Base-by-base conservation (phyloP, 30 jellyfish, hydroid and myxozoan genomes). In the Pelagia noctiluca region DNA sequence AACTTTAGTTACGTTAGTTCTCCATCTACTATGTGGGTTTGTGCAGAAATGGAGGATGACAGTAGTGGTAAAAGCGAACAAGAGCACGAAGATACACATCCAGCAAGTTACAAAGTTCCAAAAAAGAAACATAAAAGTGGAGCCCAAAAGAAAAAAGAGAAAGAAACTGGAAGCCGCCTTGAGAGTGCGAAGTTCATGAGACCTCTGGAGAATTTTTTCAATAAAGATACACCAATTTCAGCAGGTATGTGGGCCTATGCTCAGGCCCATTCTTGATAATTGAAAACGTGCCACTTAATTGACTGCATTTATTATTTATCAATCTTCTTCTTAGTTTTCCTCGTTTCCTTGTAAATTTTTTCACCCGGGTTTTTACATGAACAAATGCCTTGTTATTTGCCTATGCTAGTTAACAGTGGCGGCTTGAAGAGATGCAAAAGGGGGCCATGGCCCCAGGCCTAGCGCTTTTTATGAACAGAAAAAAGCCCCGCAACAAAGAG, bases 81-180 rank as follows among this genome's bases (percentile, higher is more conserved):
- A 42, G 12, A 60, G 23, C 72, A 60, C 21, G 72, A 60, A 60
- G 72, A 60, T 60, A 8, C 72, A n/a, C 8, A n/a, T 60, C 72
- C 72, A 4, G 72, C 72, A n/a, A 42, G 57, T 42, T 42, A 42
- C 68, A 19, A 3, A 52, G 68, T 52, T 52, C 68, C 68, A 52
- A 52, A 19, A 19, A 63, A 63, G 52, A 63, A 63, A 21, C 77
- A 63, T 4, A 63, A 63, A 34, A 63, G 77, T 25, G 77, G 77
- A 28, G 60, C 77, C 19, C 77, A 63, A 63, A 63, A 63, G 52
- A 63, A 34, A 63, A 7, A 21, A 34, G 77, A 63, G 5, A 63
- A 63, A 63, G 77, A 63, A 63, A 34, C 24, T 30, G 52, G 77
- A 21, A 7, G 10, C 11, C 77, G 10, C 24, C 60, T 25, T 30